Evolutionary conservation across 2,888 invertebrate genomes (phyloP).

Genomic region (Xanthorhoe spadicearia): DNA sequence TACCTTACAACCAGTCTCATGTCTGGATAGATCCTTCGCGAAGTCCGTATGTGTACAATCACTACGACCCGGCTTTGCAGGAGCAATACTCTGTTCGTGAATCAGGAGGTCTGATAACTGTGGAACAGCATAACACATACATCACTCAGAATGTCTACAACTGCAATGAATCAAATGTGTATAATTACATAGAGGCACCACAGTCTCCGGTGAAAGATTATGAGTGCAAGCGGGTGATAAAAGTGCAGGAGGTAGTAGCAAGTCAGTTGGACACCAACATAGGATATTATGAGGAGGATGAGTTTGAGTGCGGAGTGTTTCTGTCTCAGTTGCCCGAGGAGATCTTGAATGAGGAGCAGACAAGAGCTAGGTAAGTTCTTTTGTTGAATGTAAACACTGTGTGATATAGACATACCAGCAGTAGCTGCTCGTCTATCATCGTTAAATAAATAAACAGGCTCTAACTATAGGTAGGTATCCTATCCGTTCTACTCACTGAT

Average conservation of each 20-base stretch:
- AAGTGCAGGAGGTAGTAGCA: constrained; percentile 39
- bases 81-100: constrained; percentile 58
- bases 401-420: too few relatives aligned
- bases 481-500: too few relatives aligned
- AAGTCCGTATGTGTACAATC: constrained; percentile 72
- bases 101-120: constrained; percentile 57
- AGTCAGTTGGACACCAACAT: constrained; percentile 47
- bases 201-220: constrained; percentile 37
- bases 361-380: constrained; percentile 41
- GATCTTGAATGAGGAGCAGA: constrained; percentile 65
- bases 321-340: constrained; percentile 67
- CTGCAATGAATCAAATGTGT: constrained; percentile 62
- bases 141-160: constrained; percentile 73
- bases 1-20: constrained; percentile 60
- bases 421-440: too few relatives aligned
- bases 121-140: constrained; percentile 70
- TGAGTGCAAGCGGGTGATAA: constrained; percentile 59
- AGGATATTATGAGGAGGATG: constrained; percentile 64
- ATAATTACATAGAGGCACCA: constrained; percentile 56
- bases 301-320: constrained; percentile 69
- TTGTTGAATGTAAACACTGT: too few relatives aligned
- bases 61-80: constrained; percentile 53
- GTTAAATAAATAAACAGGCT: too few relatives aligned
- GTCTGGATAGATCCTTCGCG: constrained; percentile 75
- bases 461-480: too few relatives aligned